Conservation (phyloP, 2,113 vertebrate genomes). For the Daphoenositta chrysoptera region DNA sequence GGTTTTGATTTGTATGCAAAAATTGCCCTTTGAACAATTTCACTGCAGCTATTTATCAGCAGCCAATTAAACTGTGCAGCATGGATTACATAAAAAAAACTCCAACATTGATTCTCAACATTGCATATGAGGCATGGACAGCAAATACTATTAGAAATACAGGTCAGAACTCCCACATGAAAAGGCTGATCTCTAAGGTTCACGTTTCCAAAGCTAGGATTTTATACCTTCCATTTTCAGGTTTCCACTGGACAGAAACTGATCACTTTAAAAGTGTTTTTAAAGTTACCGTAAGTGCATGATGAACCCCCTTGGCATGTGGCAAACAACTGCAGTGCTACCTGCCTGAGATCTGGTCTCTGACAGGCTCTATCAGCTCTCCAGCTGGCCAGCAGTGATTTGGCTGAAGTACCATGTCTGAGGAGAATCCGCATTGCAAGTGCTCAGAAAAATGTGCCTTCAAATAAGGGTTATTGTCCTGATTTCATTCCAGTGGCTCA, state of each 20-base stretch:
- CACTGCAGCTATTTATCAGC: neutral
- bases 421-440: neutral
- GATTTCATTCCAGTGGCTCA: neutral
- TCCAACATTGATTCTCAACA: neutral
- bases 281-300: neutral
- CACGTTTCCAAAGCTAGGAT: neutral
- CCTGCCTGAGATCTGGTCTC: neutral
- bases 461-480: neutral
- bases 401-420: neutral
- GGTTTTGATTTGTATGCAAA: neutral
- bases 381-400: neutral
- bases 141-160: neutral
- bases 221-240: neutral
- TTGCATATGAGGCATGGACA: neutral
- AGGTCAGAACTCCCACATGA: neutral
- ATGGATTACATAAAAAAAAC: neutral
- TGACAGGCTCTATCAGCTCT: neutral
- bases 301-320: rapidly evolving
- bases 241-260: neutral
- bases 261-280: neutral
- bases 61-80: neutral
- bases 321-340: neutral
- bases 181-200: neutral
- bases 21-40: neutral
- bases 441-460: neutral